A percentile compares a stretch with the other conserved stretches of the same genome.
Conservation (phyloP, 2,797 vertebrate species). For the Monodelphis domestica region DNA sequence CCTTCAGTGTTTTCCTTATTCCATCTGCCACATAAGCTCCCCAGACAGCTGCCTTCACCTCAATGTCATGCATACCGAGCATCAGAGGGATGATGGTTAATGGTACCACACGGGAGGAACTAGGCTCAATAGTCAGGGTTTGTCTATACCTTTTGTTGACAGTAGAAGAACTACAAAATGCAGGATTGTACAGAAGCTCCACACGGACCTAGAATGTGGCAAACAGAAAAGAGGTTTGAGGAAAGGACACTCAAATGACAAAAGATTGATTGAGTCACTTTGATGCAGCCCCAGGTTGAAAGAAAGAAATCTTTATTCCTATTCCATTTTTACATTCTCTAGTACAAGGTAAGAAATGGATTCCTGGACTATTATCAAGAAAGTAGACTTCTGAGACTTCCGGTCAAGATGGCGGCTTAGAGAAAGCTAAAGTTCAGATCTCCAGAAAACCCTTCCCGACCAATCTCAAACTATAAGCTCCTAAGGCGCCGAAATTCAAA, state of each 20-base stretch:
- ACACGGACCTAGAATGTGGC: slow-evolving; percentile 45
- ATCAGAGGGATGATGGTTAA: slow-evolving; percentile 59
- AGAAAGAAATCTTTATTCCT: background rate
- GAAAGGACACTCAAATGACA: no score
- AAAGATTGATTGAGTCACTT: no score
- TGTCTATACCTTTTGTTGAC: slow-evolving; percentile 30
- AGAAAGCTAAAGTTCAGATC: no score
- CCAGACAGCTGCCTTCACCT: slow-evolving; percentile 50
- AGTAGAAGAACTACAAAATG: slow-evolving; percentile 55
- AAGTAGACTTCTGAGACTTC: no score
- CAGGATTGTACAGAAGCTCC: slow-evolving; percentile 50
- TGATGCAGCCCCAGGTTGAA: background rate
- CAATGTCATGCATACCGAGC: slow-evolving; percentile 42
- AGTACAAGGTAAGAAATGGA: no score
- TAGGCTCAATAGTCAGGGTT: background rate
- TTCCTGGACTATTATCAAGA: background rate
- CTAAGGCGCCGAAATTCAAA: no score
- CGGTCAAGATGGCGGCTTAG: no score
- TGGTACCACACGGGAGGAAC: slow-evolving; percentile 22
- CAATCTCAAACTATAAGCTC: no score
- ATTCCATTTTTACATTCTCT: no score
- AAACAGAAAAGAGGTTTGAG: background rate
- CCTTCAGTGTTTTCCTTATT: slow-evolving; percentile 59
- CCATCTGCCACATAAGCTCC: slow-evolving; percentile 31
- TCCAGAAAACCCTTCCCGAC: no score